These are phyloP conservation scores for Acanthopleura granulata DNA, from an alignment of 2,888 invertebrate species.

Conservation along the genomic window DNA sequence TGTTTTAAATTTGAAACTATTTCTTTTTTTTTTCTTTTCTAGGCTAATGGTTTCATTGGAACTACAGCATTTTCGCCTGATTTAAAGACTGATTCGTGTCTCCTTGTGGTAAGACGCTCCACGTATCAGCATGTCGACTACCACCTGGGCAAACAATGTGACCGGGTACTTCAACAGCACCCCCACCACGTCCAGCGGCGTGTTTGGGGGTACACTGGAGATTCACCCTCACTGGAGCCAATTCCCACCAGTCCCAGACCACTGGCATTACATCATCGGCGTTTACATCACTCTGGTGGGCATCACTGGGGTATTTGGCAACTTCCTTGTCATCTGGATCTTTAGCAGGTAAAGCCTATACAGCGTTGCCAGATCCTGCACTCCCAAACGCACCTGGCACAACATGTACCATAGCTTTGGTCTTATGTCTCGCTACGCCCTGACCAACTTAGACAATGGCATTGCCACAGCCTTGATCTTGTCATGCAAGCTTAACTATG, in stretches of 20 bases:
- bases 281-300: conserved; percentile 77
- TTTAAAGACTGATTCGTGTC: too few relatives aligned
- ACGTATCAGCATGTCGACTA: not conserved
- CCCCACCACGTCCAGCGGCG: not conserved
- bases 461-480: too few relatives aligned
- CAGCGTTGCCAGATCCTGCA: too few relatives aligned
- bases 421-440: too few relatives aligned
- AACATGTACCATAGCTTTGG: too few relatives aligned
- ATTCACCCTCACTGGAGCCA: conserved; percentile 61
- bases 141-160: not conserved
- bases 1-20: too few relatives aligned
- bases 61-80: too few relatives aligned
- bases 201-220: conserved; percentile 34
- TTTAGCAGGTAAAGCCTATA: conserved; percentile 54
- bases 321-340: conserved; percentile 58
- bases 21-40: too few relatives aligned
- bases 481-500: too few relatives aligned
- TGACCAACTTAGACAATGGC: too few relatives aligned
- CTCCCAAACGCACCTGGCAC: too few relatives aligned
- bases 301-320: conserved; percentile 57
- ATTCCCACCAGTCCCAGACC: conserved; percentile 49
- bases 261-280: conserved; percentile 58
- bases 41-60: too few relatives aligned
- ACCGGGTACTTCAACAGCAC: not conserved
- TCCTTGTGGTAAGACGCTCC: not conserved